These are phyloP conservation scores for Apis mellifera DNA, from an alignment of 1,140 invertebrate genomes.

Conservation along the genomic window Amel_HAv3.1 CM009935.2:9764501-9765000, in stretches of 20 bases:
- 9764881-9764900: slow-evolving; percentile 7
- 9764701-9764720: slow-evolving; percentile 80
- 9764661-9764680: slow-evolving; percentile 79
- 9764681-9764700: slow-evolving; percentile 76
- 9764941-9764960: neutral
- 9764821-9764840: slow-evolving; percentile 41
- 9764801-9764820: slow-evolving; percentile 22
- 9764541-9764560: neutral
- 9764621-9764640: slow-evolving; percentile 72
- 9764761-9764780: slow-evolving; percentile 70
- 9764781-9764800: slow-evolving; percentile 59
- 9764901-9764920: neutral
- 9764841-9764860: slow-evolving; percentile 38
- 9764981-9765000: slow-evolving; percentile 29
- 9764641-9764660: slow-evolving; percentile 76
- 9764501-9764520: no score
- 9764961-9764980: neutral
- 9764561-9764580: slow-evolving; percentile 33
- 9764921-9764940: neutral
- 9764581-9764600: slow-evolving; percentile 58
- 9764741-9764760: slow-evolving; percentile 79
- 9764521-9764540: neutral
- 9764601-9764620: slow-evolving; percentile 57
- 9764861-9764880: slow-evolving; percentile 48
- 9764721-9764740: slow-evolving; percentile 79